phyloP scores from a whole-genome alignment of 2,797 vertebrate genomes.

The Mormyrops attenuatus region DNA sequence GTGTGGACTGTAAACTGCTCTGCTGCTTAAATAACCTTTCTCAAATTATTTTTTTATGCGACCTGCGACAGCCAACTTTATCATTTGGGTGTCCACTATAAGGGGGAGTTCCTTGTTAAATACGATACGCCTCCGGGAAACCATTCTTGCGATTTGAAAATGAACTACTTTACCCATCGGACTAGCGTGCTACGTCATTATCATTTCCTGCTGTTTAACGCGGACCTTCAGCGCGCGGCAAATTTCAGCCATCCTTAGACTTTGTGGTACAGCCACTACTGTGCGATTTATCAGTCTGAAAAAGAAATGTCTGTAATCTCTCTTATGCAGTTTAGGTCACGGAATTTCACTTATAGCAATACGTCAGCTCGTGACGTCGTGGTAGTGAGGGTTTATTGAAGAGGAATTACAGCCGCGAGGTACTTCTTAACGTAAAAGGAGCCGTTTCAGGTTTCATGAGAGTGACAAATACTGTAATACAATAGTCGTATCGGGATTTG shows the following conservation, averaged over 20 bases:
- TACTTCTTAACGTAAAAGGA: not conserved
- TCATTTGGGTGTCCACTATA: not conserved
- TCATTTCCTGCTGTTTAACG: not conserved
- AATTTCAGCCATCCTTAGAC: not conserved
- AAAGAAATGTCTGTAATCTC: not conserved
- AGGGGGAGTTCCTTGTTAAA: not conserved
- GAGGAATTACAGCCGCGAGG: not conserved
- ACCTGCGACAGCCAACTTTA: not conserved
- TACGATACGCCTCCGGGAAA: not conserved
- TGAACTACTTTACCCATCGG: not conserved
- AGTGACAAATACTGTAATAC: not conserved
- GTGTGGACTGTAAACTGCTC: not conserved
- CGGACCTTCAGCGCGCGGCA: conserved; percentile 10
- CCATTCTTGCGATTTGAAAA: not conserved
- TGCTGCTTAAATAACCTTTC: not conserved
- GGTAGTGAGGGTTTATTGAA: not conserved
- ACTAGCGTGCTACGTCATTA: not conserved
- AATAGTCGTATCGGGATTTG: not conserved
- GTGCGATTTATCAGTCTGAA: not conserved
- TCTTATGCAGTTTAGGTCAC: not conserved
- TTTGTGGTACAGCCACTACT: not conserved
- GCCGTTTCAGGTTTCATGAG: not conserved
- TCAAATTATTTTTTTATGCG: not conserved
- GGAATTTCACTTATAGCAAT: not conserved
- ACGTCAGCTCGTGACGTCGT: not conserved